Evolutionary conservation across 2,797 vertebrate species (phyloP).

Genomic region (Channallabes apus): DNA sequence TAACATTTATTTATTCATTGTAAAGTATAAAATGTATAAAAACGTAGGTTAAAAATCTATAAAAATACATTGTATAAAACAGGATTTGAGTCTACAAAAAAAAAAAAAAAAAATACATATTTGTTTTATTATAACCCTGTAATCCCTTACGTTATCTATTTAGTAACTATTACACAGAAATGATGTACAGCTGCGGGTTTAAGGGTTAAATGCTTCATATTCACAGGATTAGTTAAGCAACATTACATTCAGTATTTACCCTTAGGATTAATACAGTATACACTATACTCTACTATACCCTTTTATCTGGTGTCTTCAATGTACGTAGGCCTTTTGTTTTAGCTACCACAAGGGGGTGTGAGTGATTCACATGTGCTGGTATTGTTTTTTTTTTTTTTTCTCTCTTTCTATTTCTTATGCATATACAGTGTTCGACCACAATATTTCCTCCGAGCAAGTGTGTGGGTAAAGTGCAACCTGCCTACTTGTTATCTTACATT

Average conservation of each 20-base stretch:
- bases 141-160: no score
- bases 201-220: not conserved
- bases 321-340: not conserved
- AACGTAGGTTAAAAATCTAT: no score
- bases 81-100: not conserved
- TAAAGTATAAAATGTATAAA: no score
- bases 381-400: not conserved
- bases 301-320: not conserved
- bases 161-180: not conserved
- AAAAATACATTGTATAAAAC: not conserved
- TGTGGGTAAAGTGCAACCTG: slow-evolving; percentile 33
- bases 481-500: slow-evolving; percentile 14
- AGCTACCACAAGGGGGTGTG: slow-evolving; percentile 15
- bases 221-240: not conserved
- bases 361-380: not conserved
- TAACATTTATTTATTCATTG: not conserved
- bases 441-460: not conserved
- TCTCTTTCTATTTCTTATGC: not conserved
- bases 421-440: not conserved
- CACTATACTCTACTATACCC: no score
- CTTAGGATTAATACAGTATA: not conserved
- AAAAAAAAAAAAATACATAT: not conserved
- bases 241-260: not conserved
- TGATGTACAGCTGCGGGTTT: not conserved
- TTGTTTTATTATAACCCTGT: not conserved